phyloP scores from a whole-genome alignment of 1,140 invertebrate species.

The Ectropis grisescens region DNA sequence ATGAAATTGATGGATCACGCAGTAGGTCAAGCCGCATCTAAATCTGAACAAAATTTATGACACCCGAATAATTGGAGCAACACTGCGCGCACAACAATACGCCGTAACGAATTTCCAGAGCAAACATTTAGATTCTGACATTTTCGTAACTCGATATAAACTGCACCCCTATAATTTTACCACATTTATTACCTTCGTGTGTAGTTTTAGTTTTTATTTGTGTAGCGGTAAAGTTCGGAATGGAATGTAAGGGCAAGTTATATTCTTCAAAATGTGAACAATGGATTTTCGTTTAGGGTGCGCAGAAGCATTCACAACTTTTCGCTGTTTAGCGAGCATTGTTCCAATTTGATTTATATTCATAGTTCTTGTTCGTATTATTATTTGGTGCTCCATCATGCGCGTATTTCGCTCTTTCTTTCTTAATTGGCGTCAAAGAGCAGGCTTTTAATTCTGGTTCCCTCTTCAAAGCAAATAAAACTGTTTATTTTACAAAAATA shows the following conservation, averaged over 20 bases:
- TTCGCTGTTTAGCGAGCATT: constrained; percentile 64
- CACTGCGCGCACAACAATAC: constrained; percentile 38
- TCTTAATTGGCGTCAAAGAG: constrained; percentile 19
- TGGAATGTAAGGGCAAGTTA: too few relatives aligned
- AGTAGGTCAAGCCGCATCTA: too few relatives aligned
- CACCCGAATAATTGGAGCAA: constrained; percentile 35
- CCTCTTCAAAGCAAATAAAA: background rate
- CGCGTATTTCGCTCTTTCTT: constrained; percentile 32
- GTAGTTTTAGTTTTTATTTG: background rate
- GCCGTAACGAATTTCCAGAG: constrained; percentile 65
- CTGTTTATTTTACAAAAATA: constrained; percentile 10
- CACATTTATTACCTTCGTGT: too few relatives aligned
- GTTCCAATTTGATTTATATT: constrained; percentile 69
- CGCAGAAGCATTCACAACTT: constrained; percentile 56
- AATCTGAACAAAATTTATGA: constrained; percentile 6
- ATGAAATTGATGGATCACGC: too few relatives aligned
- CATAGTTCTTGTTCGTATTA: constrained; percentile 53
- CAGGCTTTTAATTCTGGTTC: too few relatives aligned
- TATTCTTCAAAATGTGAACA: constrained; percentile 27
- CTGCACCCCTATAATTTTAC: constrained; percentile 35
- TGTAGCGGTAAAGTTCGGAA: too few relatives aligned
- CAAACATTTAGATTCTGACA: constrained; percentile 46
- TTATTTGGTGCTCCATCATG: constrained; percentile 53
- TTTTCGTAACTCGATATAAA: constrained; percentile 43
- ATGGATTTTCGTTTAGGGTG: constrained; percentile 32